Evolutionary conservation across 2,888 invertebrate species (phyloP).

Genomic region (Euclidia mi): DNA sequence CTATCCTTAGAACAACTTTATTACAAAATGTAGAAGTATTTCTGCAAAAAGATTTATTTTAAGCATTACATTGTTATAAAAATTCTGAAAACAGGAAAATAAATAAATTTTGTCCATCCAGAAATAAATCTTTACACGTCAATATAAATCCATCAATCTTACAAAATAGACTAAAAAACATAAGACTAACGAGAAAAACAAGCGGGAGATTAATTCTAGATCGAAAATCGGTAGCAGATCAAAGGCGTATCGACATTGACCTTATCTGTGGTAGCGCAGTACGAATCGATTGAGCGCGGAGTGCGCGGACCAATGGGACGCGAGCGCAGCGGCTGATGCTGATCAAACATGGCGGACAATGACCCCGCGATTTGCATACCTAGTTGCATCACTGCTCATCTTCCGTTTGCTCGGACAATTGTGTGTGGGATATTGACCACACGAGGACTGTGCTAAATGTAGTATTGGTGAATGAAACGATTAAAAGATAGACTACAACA

Average conservation of each 20-base stretch:
- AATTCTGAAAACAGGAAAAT: background rate
- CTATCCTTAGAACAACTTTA: conserved; percentile 17
- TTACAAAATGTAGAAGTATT: background rate
- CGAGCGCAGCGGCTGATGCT: conserved; percentile 71
- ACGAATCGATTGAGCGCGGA: conserved; percentile 81
- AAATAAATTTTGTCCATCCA: background rate
- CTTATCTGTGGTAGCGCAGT: conserved; percentile 81
- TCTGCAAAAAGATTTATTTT: background rate
- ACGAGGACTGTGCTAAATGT: background rate
- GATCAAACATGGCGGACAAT: conserved; percentile 80
- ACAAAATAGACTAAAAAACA: conserved; percentile 29
- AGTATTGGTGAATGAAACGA: background rate
- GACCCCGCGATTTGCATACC: conserved; percentile 86
- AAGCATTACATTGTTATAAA: background rate
- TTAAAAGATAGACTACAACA: background rate
- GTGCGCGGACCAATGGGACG: conserved; percentile 73
- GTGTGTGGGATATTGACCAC: conserved; percentile 39
- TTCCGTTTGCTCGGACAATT: conserved; percentile 73
- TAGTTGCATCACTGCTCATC: conserved; percentile 79
- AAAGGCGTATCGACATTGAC: conserved; percentile 86
- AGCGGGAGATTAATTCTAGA: conserved; percentile 49
- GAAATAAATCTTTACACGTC: conserved; percentile 1
- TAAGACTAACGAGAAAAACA: conserved; percentile 24
- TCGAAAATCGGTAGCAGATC: conserved; percentile 80
- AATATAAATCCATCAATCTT: conserved; percentile 5